Evolutionary conservation across 1,140 invertebrate species (phyloP), one percentile per base, ranked within the genome.

Genomic region (Olivierus martensii): DNA sequence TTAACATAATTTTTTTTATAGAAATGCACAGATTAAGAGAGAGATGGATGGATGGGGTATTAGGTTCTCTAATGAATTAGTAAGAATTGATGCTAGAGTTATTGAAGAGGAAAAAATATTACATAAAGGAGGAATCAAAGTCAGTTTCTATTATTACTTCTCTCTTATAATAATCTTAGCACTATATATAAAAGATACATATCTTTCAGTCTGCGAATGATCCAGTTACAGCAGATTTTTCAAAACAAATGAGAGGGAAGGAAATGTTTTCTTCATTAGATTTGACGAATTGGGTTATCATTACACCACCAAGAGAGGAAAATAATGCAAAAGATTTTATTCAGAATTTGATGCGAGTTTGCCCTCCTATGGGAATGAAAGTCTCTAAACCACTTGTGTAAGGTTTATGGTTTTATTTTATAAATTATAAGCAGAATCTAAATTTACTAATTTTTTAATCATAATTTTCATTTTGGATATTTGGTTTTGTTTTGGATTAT

Each of bases 1-100:
- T n/a, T n/a, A n/a, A n/a, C n/a, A n/a, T n/a, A n/a, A 38, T 42
- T 43, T 35, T 39, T 43, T 50, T 47, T 41, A 21, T 47, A 61
- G 48, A 19, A 66, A 59, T 43, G 42, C 61, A 45, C 65, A 71
- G 44, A 67, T 71, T 14, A 61, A 51, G 9, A 53, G 59, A 9
- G 66, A 72, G 46, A 61, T 75, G 52, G 59, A 56, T 1, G 63
- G 66, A 21, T 75, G 73, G 73, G 70, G 68, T 4, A 59, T 75
- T 2, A 49, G 60, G 34, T 63, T 73, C 22, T 64, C 67, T 9
- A 55, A 45, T n/a, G 48, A 62, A 19, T 54, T 73, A 19, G 65
- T 61, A 10, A 47, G 72, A 60, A 61, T 75, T 44, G 53, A 66
- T 34, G 72, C 66, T 2, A 50, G 73, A 35, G 45, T 60, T 46